These are phyloP conservation scores for Molossus molossus DNA, from an alignment of 2,797 vertebrate species.

Conservation along the genomic window DNA sequence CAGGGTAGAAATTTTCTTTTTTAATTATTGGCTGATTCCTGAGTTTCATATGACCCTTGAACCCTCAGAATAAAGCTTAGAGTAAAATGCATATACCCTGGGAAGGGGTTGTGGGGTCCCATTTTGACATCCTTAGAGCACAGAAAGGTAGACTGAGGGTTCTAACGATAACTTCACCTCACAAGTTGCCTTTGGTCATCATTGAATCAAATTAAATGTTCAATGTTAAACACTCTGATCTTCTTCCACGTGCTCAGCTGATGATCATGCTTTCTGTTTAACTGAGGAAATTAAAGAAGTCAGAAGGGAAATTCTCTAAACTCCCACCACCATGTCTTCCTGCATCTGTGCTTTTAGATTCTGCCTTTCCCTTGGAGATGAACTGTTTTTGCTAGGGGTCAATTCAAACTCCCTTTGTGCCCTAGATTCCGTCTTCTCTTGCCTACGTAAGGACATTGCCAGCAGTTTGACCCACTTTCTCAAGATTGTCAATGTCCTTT, in stretches of 20 bases:
- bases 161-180: neutral
- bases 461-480: neutral
- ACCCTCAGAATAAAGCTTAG: neutral
- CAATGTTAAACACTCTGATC: neutral
- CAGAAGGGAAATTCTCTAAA: neutral
- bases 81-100: neutral
- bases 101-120: neutral
- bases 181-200: neutral
- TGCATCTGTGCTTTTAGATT: neutral
- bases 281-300: neutral
- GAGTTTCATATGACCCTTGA: neutral
- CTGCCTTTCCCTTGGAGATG: neutral
- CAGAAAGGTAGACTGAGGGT: neutral
- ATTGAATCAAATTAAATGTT: neutral
- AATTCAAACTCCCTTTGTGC: neutral
- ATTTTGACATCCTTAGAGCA: neutral
- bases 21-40: neutral
- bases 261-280: neutral
- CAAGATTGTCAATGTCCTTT: neutral
- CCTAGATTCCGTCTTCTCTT: neutral
- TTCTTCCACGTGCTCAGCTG: neutral
- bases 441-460: neutral
- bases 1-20: neutral
- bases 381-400: neutral
- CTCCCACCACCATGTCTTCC: too few relatives aligned